Evolutionary conservation across 2,113 vertebrate genomes (phyloP).

Genomic region (Paedocypris sp.): DNA sequence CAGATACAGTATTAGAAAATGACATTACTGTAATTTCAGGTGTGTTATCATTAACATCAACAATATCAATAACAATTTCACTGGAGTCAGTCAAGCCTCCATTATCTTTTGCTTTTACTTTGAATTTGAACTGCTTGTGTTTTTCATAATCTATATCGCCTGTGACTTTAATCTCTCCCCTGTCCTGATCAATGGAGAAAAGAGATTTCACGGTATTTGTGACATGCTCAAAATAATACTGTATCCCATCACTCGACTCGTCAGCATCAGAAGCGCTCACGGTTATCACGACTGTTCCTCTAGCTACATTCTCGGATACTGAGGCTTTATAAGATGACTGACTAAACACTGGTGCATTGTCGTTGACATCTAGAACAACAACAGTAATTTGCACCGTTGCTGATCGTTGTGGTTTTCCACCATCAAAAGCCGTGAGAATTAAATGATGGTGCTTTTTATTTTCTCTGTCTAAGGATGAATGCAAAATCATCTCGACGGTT

Average conservation of each 20-base stretch:
- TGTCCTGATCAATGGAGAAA: slow-evolving; percentile 53
- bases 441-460: slow-evolving; percentile 37
- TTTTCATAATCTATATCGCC: slow-evolving; percentile 69
- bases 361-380: slow-evolving; percentile 56
- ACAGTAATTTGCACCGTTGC: slow-evolving; percentile 55
- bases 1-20: slow-evolving; percentile 51
- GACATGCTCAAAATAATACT: slow-evolving; percentile 52
- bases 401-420: slow-evolving; percentile 57
- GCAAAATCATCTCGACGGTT: slow-evolving; percentile 55
- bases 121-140: slow-evolving; percentile 54
- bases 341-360: slow-evolving; percentile 56
- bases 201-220: slow-evolving; percentile 29
- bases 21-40: slow-evolving; percentile 60
- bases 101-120: slow-evolving; percentile 64
- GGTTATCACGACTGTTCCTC: slow-evolving; percentile 34
- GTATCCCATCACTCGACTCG: slow-evolving; percentile 43
- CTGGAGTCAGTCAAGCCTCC: slow-evolving; percentile 55
- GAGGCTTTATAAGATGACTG: slow-evolving; percentile 46
- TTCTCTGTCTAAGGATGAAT: slow-evolving; percentile 53
- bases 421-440: slow-evolving; percentile 55
- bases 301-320: slow-evolving; percentile 49
- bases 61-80: slow-evolving; percentile 65
- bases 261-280: slow-evolving; percentile 56
- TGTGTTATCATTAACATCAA: slow-evolving; percentile 58
- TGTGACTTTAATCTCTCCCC: slow-evolving; percentile 56